These are phyloP conservation scores for Philhelius pedissequus DNA, from an alignment of 2,888 invertebrate genomes.

Conservation along the genomic window DNA sequence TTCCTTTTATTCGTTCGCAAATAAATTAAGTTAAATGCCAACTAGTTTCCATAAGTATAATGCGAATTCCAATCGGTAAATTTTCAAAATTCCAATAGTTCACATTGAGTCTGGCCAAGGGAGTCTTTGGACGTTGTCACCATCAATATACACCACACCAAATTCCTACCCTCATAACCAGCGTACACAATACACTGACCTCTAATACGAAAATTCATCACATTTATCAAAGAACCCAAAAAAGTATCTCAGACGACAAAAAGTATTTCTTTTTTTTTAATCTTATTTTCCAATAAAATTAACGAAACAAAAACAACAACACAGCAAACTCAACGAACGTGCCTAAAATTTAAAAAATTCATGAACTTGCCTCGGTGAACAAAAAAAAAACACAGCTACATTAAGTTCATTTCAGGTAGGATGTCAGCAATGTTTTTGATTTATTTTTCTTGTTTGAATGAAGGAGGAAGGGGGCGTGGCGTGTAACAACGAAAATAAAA, in stretches of 20 bases:
- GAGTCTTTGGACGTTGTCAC: background rate
- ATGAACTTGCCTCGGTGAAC: background rate
- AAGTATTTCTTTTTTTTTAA: background rate
- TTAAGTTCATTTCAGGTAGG: conserved; percentile 23
- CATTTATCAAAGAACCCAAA: conserved; percentile 25
- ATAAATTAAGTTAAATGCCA: conserved; percentile 6
- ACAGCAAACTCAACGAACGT: conserved; percentile 24
- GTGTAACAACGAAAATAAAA: conserved; percentile 9
- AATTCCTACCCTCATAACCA: background rate
- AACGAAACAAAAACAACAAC: background rate
- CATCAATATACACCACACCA: background rate
- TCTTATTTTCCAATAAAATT: background rate
- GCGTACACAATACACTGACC: conserved; percentile 38
- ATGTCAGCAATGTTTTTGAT: conserved; percentile 10
- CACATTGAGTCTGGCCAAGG: background rate
- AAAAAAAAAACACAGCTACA: background rate
- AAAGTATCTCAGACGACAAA: conserved; percentile 1
- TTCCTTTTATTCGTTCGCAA: background rate
- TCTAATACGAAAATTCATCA: conserved; percentile 16
- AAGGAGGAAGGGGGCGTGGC: background rate
- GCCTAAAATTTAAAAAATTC: conserved; percentile 37
- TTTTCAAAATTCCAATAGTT: conserved; percentile 31
- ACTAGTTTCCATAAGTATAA: conserved; percentile 10
- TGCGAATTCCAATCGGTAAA: conserved; percentile 17
- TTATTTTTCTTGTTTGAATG: background rate